A percentile compares a stretch with the other conserved stretches of the same genome.
phyloP scores from a whole-genome alignment of 2,113 vertebrate genomes.

The Brachyistius frenatus region DNA sequence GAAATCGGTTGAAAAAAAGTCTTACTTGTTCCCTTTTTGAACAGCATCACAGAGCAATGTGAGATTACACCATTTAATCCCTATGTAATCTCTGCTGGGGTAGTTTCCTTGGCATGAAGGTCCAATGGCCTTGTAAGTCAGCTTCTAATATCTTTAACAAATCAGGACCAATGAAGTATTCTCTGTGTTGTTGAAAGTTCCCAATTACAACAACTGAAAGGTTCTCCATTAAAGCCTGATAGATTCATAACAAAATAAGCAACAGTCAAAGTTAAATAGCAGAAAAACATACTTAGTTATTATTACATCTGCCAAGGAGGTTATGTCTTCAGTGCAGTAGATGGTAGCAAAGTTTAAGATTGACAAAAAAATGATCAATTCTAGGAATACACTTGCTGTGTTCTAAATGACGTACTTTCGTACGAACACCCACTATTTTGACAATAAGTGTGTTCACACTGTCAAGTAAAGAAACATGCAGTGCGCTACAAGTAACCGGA shows the following conservation, averaged over 20 bases:
- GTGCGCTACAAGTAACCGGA: no score
- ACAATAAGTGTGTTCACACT: no score
- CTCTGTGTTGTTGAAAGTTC: not conserved
- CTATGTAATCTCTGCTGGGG: slow-evolving; percentile 74
- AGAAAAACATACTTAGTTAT: no score
- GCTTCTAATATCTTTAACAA: not conserved
- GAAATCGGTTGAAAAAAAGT: slow-evolving; percentile 17
- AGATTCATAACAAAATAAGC: not conserved
- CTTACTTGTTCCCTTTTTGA: slow-evolving; percentile 52
- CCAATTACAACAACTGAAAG: not conserved
- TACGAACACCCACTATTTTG: no score
- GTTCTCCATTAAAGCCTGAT: not conserved
- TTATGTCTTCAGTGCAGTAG: no score
- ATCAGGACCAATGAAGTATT: not conserved
- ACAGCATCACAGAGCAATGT: slow-evolving; percentile 49
- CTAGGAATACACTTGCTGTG: no score
- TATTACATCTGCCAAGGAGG: no score
- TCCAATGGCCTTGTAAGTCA: slow-evolving; percentile 24
- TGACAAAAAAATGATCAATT: no score
- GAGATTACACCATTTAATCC: slow-evolving; percentile 76
- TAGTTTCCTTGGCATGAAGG: slow-evolving; percentile 34
- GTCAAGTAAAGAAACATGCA: no score
- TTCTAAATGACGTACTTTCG: no score
- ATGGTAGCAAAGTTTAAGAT: no score
- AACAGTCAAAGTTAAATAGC: not conserved